Percentiles rank a stretch among this genome's conserved stretches.
phyloP scores from a whole-genome alignment of 2,797 vertebrate genomes.

The Florisuga fusca region DNA sequence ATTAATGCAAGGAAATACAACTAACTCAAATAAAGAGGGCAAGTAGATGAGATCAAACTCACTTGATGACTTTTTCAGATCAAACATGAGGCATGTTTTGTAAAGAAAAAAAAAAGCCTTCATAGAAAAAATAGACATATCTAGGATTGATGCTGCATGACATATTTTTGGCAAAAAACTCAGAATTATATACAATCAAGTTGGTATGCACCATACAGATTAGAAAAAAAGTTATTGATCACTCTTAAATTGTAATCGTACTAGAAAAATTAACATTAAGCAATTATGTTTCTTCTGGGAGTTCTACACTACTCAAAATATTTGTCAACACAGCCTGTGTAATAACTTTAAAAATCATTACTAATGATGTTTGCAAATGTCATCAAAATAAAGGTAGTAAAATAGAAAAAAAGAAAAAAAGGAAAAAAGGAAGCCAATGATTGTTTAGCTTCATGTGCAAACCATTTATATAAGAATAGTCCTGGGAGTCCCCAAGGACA shows the following conservation, averaged over 20 bases:
- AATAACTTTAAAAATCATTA: slow-evolving; percentile 31
- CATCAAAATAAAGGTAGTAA: background rate
- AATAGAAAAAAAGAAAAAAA: background rate
- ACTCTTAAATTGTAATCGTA: slow-evolving; percentile 15
- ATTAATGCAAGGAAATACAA: slow-evolving; percentile 16
- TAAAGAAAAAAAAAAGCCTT: background rate
- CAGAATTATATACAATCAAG: background rate
- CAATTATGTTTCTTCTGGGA: slow-evolving; percentile 13
- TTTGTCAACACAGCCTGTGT: background rate
- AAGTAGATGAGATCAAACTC: background rate
- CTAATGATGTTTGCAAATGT: background rate
- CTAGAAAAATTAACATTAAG: slow-evolving; percentile 25
- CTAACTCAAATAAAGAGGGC: background rate
- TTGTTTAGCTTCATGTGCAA: background rate
- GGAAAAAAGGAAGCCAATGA: background rate
- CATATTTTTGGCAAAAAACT: slow-evolving; percentile 12
- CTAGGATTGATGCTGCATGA: background rate
- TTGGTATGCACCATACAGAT: background rate
- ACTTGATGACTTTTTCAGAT: slow-evolving; percentile 16
- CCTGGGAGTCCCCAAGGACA: background rate
- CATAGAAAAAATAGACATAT: background rate
- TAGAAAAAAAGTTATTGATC: slow-evolving; percentile 24
- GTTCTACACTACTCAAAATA: background rate
- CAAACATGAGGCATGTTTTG: background rate
- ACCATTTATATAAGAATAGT: background rate